Conservation (phyloP, 2,113 vertebrate species). For the Okapia johnstoni region DNA sequence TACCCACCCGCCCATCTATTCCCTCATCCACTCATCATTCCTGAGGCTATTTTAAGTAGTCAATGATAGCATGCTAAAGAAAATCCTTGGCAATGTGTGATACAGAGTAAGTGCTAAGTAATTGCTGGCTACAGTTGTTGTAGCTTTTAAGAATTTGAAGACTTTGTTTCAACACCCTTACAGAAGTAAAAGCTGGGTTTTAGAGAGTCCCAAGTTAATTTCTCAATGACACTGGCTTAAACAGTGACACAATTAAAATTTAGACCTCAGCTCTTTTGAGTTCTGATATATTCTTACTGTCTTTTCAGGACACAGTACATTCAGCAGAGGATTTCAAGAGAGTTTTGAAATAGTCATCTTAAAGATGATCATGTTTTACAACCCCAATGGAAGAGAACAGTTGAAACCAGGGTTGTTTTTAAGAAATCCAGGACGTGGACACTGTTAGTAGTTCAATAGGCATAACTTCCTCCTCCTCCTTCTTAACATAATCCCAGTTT, state of each 20-base stretch:
- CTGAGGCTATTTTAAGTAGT: background rate
- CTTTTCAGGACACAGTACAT: background rate
- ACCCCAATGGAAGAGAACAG: background rate
- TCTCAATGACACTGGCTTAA: background rate
- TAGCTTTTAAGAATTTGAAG: background rate
- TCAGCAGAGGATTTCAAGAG: background rate
- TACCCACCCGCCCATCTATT: background rate
- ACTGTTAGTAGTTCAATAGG: background rate
- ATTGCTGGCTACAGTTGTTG: background rate
- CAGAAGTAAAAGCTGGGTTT: background rate
- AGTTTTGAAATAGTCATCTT: background rate
- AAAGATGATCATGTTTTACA: background rate
- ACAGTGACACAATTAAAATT: background rate
- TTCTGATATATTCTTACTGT: background rate
- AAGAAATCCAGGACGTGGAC: background rate
- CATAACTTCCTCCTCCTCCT: background rate
- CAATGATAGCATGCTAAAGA: background rate
- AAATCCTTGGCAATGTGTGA: background rate
- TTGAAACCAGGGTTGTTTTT: background rate
- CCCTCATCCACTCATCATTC: background rate
- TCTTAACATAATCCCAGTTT: background rate
- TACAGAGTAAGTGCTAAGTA: background rate
- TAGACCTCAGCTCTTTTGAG: background rate
- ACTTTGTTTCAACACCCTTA: background rate
- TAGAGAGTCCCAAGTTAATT: background rate